phyloP scores from a whole-genome alignment of 2,888 invertebrate genomes.

The Subacronicta megacephala region DNA sequence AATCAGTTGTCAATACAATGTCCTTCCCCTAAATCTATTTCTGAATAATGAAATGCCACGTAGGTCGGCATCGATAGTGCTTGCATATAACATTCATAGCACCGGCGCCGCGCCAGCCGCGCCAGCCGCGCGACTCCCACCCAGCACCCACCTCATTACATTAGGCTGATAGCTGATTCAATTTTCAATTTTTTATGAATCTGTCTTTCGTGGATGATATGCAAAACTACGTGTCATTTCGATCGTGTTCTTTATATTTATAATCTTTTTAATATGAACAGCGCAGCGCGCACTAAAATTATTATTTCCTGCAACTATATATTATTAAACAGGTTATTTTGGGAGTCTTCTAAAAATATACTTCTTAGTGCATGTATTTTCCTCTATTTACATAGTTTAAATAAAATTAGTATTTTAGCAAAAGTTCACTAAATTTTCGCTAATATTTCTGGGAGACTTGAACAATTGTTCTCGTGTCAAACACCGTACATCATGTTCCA shows the following conservation, averaged over 20 bases:
- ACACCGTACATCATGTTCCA: too few species aligned
- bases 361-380: too few species aligned
- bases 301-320: too few species aligned
- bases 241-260: constrained; percentile 9
- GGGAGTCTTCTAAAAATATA: too few species aligned
- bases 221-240: constrained; percentile 11
- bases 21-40: neutral
- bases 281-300: too few species aligned
- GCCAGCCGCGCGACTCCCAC: neutral
- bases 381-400: too few species aligned
- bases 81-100: constrained; percentile 1
- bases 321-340: too few species aligned
- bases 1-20: constrained; percentile 1
- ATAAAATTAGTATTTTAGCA: too few species aligned
- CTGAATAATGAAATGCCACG: constrained; percentile 1
- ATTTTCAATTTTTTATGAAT: constrained; percentile 1
- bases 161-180: constrained; percentile 1
- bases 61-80: neutral
- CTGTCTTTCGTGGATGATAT: neutral
- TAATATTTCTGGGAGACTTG: too few species aligned
- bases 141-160: neutral
- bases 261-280: constrained; percentile 22
- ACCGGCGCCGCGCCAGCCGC: neutral
- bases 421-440: too few species aligned
- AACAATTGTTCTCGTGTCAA: too few species aligned